Evolutionary conservation across 2,797 vertebrate species (phyloP), one percentile per base, ranked within the genome.

Genomic region (Sebastes baramenuke): DNA sequence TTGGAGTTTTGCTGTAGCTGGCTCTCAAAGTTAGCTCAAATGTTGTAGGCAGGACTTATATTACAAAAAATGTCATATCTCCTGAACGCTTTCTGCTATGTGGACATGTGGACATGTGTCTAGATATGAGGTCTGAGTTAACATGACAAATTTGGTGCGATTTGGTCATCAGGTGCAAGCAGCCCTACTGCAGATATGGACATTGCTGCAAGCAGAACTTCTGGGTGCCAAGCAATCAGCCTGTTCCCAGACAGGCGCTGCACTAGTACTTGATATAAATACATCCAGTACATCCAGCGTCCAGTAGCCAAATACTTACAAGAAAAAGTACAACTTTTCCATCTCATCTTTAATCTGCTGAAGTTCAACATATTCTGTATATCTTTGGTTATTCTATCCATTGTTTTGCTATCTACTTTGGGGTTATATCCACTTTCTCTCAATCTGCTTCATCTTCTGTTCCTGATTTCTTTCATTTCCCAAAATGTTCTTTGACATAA

Each of bases 391-490:
- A 27, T 36, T 49, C 61, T 22, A 1, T 24, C 12, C 6, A 34
- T 52, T 60, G 52, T 18, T 38, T 24, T 36, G 25, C 14, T 36
- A 3, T 52, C 30, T 34, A 9, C 16, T 52, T 30, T 9, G 30
- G 25, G 55, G 46, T 6, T 30, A 27, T 30, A 27, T 18, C 32
- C 2, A 36, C 0, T 64, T 71, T 67, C 24, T 46, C 38, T 38
- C 4, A 56, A 58, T 66, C 66, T 67, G 13, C 12, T 29, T 56
- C 18, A 68, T 30, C 52, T 71, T 65, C 27, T 12, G 1, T 65
- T 59, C 38, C 52, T 29, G 32, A 2, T 69, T 62, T 60, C 67
- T 68, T 58, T 34, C 4, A 9, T 75, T 79, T 61, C 3, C 34
- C 24, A 12, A 8, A 55, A 70, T 14, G 16, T 3, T 42, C 49